These are phyloP conservation scores for Campoletis sonorensis DNA, from an alignment of 1,140 invertebrate species.

Conservation along the genomic window DNA sequence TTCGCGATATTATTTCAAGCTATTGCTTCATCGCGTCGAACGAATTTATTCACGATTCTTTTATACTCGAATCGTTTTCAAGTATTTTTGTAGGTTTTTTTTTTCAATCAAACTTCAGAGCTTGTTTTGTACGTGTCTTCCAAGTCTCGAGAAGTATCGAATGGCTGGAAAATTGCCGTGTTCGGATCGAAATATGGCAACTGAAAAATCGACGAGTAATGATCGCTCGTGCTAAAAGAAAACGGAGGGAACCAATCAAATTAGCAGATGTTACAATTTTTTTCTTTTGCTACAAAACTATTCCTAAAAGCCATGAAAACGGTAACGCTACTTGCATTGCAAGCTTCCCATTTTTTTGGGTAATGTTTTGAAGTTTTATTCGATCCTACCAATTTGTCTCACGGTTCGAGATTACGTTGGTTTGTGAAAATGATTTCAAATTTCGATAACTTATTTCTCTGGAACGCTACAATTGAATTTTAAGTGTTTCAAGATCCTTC, in stretches of 20 bases:
- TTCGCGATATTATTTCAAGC: background rate
- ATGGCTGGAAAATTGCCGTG: background rate
- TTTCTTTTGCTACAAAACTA: background rate
- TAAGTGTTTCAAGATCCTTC: no score
- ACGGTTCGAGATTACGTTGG: no score
- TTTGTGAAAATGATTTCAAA: no score
- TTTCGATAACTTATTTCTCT: no score
- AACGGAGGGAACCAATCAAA: background rate
- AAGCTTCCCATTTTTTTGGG: no score
- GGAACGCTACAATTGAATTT: no score
- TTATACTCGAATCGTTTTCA: background rate
- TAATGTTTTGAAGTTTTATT: no score
- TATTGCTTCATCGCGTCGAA: background rate
- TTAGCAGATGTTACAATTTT: background rate
- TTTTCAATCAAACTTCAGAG: background rate
- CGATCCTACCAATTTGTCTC: no score
- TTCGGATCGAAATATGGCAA: background rate
- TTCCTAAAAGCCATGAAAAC: background rate
- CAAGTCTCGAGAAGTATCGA: background rate
- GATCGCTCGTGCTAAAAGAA: background rate
- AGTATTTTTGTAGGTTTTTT: background rate
- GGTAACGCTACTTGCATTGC: no score
- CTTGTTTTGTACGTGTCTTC: constrained; percentile 30
- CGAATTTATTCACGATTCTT: background rate
- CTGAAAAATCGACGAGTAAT: background rate